Percentiles rank a stretch among this genome's conserved stretches.
These are phyloP conservation scores for Caenorhabditis wallacei DNA, from an alignment of 2,888 invertebrate species.

Conservation along the genomic window DNA sequence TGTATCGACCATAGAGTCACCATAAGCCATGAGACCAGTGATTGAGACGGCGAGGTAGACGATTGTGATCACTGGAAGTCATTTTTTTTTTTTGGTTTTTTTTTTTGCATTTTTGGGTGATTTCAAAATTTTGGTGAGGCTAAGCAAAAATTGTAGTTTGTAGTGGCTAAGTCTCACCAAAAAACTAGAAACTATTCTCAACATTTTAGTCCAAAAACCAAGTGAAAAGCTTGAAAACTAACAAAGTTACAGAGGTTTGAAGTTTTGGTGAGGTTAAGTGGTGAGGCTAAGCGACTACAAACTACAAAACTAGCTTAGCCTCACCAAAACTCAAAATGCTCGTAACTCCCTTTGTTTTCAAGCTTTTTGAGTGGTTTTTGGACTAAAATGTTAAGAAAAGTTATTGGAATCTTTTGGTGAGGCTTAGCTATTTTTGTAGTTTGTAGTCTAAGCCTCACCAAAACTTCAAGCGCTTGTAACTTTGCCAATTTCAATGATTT, in stretches of 20 bases:
- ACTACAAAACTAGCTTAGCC: not conserved
- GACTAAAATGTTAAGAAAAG: too few species aligned
- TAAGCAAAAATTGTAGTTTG: too few species aligned
- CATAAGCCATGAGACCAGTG: slow-evolving; percentile 70
- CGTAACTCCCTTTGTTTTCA: not conserved
- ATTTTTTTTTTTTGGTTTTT: not conserved
- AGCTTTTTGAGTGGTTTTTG: too few species aligned
- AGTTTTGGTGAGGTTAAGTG: not conserved
- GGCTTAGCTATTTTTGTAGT: not conserved
- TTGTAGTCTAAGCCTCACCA: slow-evolving; percentile 5
- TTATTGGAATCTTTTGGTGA: too few species aligned
- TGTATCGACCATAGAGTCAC: slow-evolving; percentile 70
- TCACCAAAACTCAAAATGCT: not conserved
- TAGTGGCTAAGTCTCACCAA: not conserved
- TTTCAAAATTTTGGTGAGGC: too few species aligned
- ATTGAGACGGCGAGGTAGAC: slow-evolving; percentile 71
- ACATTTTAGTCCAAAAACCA: not conserved
- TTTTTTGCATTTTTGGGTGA: too few species aligned
- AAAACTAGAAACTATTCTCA: not conserved
- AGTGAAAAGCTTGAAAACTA: not conserved
- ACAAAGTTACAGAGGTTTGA: not conserved
- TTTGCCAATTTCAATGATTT: not conserved
- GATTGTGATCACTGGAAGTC: slow-evolving; percentile 64
- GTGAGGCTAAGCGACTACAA: too few species aligned
- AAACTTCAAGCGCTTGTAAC: not conserved